These are phyloP conservation scores for Babylonia areolata DNA, from an alignment of 1,140 invertebrate genomes.

Conservation along the genomic window DNA sequence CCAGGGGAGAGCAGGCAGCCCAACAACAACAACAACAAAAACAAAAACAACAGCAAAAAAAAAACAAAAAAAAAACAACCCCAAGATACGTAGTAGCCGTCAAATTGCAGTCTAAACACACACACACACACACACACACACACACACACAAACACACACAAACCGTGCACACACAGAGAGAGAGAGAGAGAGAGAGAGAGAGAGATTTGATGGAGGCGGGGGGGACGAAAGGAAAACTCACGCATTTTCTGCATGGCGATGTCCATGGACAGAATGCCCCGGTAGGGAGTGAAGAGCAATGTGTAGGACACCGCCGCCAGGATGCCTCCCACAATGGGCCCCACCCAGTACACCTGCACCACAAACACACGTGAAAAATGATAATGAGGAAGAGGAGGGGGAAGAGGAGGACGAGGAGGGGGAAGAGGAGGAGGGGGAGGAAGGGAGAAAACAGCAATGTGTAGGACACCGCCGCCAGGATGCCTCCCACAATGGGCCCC, in stretches of 20 bases:
- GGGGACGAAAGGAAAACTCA: constrained; percentile 46
- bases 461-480: constrained; percentile 86
- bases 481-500: constrained; percentile 87
- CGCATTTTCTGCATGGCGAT: constrained; percentile 59
- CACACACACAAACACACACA: neutral
- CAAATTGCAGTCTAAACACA: neutral
- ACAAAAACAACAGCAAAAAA: no score
- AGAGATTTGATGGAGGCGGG: no score
- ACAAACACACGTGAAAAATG: constrained; percentile 1
- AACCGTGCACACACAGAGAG: no score
- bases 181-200: no score
- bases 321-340: constrained; percentile 87
- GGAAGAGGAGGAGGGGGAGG: constrained; percentile 42
- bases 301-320: constrained; percentile 87
- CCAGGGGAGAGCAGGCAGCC: no score
- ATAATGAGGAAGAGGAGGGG: neutral
- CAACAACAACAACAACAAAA: no score
- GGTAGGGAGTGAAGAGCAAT: constrained; percentile 80
- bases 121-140: neutral
- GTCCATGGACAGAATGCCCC: constrained; percentile 50
- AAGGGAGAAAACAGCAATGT: constrained; percentile 82
- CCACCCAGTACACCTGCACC: constrained; percentile 90
- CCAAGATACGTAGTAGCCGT: no score
- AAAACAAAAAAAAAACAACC: no score
- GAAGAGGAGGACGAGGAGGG: no score